Evolutionary conservation across 1,140 invertebrate genomes (phyloP), one percentile per base, ranked within the genome.

Genomic region (Habropoda laboriosa): DNA sequence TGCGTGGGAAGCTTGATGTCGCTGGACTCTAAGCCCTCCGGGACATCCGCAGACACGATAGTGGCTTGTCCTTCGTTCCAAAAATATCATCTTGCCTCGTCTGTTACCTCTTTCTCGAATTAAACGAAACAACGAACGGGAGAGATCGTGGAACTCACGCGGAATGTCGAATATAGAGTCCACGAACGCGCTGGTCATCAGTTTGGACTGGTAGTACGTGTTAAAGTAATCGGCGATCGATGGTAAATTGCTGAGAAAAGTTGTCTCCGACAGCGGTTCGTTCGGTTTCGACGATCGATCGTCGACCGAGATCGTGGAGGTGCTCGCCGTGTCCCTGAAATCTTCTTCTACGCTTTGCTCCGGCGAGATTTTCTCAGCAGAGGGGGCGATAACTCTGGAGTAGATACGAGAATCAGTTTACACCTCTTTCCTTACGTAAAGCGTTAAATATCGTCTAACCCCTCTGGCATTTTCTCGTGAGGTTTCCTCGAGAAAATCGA

Each of bases 131-230:
- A n/a, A 40, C 18, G 12, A 5, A 3, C 13, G 7, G 1, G 10
- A 30, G 30, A 21, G n/a, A n/a, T n/a, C 30, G n/a, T 35, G 16
- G 0, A 24, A 73, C 78, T 80, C 49, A 80, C 78, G 51, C 18
- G 60, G 53, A 49, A 66, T 1, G 0, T 51, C 24, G 61, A 32
- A 49, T 1, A 73, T 1, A 0, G 71, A 13, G 0, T 80, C 71
- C 2, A 6, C 3, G 51, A 75, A 74, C 7, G 32, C 42, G 18
- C n/a, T 78, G 35, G 47, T 18, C 35, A 6, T 38, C 27, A 58
- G 18, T 18, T 57, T 80, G n/a, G 27, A 45, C 7, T 16, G 21
- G 16, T 66, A 64, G 8, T 49, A 58, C 0, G 7, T 3, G 27
- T 45, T 27, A 1, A 47, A 42, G 6, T 47, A 12, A 32, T 38